A percentile compares a stretch with the other conserved stretches of the same genome.
Conservation (phyloP, 2,113 vertebrate species). For the Prunella himalayana region DNA sequence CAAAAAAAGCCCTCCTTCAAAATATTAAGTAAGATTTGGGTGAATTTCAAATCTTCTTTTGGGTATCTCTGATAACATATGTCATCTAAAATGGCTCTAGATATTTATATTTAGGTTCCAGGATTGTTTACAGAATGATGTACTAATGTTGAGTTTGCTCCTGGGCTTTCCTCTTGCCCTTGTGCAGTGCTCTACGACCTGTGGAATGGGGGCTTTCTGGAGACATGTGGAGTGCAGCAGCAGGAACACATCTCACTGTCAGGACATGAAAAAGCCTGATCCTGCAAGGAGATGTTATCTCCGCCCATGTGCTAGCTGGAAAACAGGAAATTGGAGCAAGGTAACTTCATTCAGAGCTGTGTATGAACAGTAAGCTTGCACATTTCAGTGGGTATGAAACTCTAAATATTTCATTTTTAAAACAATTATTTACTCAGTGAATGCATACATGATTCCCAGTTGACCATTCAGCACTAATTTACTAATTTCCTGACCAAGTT, state of each 20-base stretch:
- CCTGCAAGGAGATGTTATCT: slow-evolving; percentile 86
- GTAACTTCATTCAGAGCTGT: slow-evolving; percentile 63
- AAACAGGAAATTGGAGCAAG: slow-evolving; percentile 88
- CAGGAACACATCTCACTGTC: slow-evolving; percentile 74
- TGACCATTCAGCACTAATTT: neutral
- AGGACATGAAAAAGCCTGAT: slow-evolving; percentile 78
- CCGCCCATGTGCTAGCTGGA: slow-evolving; percentile 88
- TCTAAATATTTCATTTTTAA: neutral
- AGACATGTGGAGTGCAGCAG: slow-evolving; percentile 84
- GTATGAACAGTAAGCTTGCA: neutral
- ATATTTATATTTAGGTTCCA: neutral
- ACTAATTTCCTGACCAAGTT: slow-evolving; percentile 28
- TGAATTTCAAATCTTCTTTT: neutral
- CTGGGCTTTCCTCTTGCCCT: neutral
- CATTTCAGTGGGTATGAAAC: neutral
- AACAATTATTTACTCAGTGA: slow-evolving; percentile 20
- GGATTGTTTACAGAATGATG: neutral
- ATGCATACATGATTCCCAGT: neutral
- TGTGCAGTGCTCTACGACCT: slow-evolving; percentile 88
- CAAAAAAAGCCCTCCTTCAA: neutral
- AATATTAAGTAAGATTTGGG: neutral
- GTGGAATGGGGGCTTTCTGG: slow-evolving; percentile 91
- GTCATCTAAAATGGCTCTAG: neutral
- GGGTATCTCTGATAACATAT: neutral
- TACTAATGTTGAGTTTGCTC: neutral